Conservation (phyloP, 1,140 invertebrate genomes). For the Tetramorium parvispinum region DNA sequence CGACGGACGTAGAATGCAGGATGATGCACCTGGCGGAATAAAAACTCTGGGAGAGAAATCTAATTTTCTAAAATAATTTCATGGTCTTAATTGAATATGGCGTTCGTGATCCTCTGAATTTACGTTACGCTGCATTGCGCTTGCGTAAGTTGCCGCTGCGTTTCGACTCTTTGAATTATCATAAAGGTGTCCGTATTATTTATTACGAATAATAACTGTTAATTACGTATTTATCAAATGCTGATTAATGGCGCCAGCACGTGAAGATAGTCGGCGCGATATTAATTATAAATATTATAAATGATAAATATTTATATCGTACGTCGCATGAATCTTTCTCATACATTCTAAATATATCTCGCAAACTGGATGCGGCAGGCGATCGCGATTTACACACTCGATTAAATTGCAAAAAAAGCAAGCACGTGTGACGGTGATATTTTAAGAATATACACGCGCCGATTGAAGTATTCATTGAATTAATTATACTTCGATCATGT, state of each 20-base stretch:
- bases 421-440: not conserved
- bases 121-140: not conserved
- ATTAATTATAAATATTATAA: not conserved
- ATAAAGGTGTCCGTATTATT: not conserved
- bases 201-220: not conserved
- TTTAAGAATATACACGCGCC: not conserved
- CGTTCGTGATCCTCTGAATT: not conserved
- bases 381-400: not conserved
- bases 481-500: slow-evolving; percentile 12
- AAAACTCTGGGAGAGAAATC: not conserved
- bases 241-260: not conserved
- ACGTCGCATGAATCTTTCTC: not conserved
- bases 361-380: not conserved
- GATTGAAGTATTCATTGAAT: slow-evolving; percentile 1
- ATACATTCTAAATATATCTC: slow-evolving; percentile 6
- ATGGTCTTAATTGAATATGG: not conserved
- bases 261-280: not conserved
- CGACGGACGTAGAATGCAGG: not conserved
- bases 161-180: not conserved
- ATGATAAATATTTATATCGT: slow-evolving; percentile 33
- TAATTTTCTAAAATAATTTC: not conserved
- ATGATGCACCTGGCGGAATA: not conserved
- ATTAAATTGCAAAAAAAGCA: not conserved
- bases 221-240: not conserved
- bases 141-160: not conserved